Evolutionary conservation across 1,140 invertebrate genomes (phyloP).

Genomic region (Platorchestia sp.): DNA sequence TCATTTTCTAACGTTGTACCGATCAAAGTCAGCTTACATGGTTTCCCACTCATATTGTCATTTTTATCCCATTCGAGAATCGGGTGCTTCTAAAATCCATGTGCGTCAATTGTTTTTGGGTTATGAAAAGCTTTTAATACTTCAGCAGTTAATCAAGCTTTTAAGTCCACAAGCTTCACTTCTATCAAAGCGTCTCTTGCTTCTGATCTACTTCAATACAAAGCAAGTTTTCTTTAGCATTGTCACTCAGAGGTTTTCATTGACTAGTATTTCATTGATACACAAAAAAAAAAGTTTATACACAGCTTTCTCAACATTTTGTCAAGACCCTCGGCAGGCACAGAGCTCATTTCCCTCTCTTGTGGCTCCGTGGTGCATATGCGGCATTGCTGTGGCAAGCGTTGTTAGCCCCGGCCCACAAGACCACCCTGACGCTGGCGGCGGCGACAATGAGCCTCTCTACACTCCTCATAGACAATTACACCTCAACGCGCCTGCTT

Average conservation of each 20-base stretch:
- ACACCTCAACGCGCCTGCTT: background rate
- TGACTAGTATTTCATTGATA: too few species aligned
- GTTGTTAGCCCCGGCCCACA: background rate
- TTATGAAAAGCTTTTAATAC: background rate
- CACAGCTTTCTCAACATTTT: background rate
- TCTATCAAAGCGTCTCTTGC: background rate
- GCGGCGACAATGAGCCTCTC: background rate
- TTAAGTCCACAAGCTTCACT: background rate
- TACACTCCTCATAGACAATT: constrained; percentile 46
- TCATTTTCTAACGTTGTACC: background rate
- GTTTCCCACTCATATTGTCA: background rate
- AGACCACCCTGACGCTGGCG: constrained; percentile 16
- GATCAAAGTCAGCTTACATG: background rate
- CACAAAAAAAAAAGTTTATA: background rate
- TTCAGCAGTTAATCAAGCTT: background rate
- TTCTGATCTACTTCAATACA: too few species aligned
- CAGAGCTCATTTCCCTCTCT: background rate
- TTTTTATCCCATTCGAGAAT: background rate
- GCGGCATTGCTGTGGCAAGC: background rate
- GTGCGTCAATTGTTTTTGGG: background rate
- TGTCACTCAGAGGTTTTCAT: too few species aligned
- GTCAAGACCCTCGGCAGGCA: background rate
- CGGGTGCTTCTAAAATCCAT: background rate
- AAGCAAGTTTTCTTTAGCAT: too few species aligned
- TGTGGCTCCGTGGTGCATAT: background rate